Evolutionary conservation across 2,888 invertebrate genomes (phyloP), one percentile per base, ranked within the genome.

Genomic region (Trachelus troglodyta): DNA sequence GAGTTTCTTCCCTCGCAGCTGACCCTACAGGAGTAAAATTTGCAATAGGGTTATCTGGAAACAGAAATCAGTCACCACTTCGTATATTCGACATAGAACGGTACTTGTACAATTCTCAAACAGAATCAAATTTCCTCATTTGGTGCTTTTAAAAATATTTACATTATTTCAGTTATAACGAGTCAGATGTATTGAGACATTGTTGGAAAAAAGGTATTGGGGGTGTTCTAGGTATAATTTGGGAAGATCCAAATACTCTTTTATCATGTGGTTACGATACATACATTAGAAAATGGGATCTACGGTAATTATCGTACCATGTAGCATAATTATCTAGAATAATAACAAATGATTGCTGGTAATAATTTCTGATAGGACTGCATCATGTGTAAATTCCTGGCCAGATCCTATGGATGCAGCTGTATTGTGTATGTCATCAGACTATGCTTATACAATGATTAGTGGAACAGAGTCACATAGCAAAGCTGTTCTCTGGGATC

Each of bases 181-280:
- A 87, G 83, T 80, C 81, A 11, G 79, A 80, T 77, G 37, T 79
- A 15, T 75, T 89, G 33, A 84, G 76, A 30, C 81, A 87, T 73
- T 73, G 74, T 4, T 87, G 86, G 86, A 85, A 87, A 31, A 85
- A 91, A 76, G 93, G 93, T 74, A 94, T 94, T 3, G 94, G 94
- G 12, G 35, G 35, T 4, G 92, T 95, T 69, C 92, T 95, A 80
- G 94, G 95, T 86, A 92, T 95, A 69, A 93, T 94, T 84, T 94
- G 94, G 92, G 94, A 95, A 82, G 93, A 93, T 79, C 92, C 93
- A 0, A 89, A 94, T 76, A 92, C 92, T 3, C 81, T 96, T 37
- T 92, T 95, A 77, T 94, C 95, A 0, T 94, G 95, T 84, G 95
- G 95, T 74, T 95, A 95, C 87, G 95, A 95, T 87, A 93, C 94